Base-by-base conservation (phyloP, 2,797 vertebrate species). In the Platalea minor region DNA sequence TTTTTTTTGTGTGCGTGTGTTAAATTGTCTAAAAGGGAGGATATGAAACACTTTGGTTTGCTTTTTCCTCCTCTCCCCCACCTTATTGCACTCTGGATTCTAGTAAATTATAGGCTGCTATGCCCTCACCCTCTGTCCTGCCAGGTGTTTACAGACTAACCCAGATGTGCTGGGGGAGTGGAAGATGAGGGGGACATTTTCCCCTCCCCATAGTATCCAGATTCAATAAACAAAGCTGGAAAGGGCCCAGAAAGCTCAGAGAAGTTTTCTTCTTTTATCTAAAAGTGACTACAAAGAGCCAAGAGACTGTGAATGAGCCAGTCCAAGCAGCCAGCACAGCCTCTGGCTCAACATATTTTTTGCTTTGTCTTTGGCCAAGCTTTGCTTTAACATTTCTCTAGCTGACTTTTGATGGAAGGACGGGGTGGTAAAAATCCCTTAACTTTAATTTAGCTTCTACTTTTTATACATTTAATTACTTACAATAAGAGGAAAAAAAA, bases 391-490 rank as follows among this genome's bases (percentile, higher is more conserved):
- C 69, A 82, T 93, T 93, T 91, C 91, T 97, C 93, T 97, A 95
- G 88, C 85, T 96, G 97, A 97, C 96, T 97, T 97, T 86, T 92
- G 83, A 96, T 91, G 94, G 95, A 96, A 96, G 93, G 96, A 97
- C 31, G 0, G 95, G 97, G 97, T 97, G 96, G 96, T 95, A 97
- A 97, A 97, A 97, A 97, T 97, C 96, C 95, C 97, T 97, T 96
- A 93, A 97, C 61, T 96, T 96, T 97, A 96, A 97, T 96, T 97
- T 96, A 97, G 93, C 91, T 95, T 94, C 97, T 97, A 99, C 97
- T 98, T 97, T 97, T 99, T 98, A 98, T 99, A 99, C 98, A 99
- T 98, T 98, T 98, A 96, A 91, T 97, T 97, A 98, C 98, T 99
- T 97, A 97, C 98, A 98, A 97, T 97, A 98, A 94, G 78, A 95